Conservation (phyloP, 1,140 invertebrate species). For the Protaetia brevitarsis region DNA sequence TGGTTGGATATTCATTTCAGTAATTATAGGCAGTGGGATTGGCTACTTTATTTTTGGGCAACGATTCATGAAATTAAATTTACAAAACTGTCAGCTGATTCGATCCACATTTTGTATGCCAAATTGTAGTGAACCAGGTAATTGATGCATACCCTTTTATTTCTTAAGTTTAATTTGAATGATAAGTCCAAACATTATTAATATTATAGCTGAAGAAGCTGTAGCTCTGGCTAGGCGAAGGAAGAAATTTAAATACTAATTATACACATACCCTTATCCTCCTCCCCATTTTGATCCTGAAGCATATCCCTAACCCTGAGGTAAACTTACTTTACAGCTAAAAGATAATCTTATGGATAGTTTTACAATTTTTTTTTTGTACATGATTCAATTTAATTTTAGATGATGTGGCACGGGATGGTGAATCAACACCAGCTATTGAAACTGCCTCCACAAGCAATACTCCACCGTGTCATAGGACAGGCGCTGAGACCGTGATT, state of each 20-base stretch:
- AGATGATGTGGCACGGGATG: not conserved
- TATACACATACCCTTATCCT: not conserved
- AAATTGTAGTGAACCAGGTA: constrained; percentile 43
- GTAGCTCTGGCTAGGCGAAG: not conserved
- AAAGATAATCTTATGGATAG: not conserved
- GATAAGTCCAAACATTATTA: not conserved
- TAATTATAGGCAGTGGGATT: constrained; percentile 71
- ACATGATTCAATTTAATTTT: not conserved
- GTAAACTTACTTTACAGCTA: not conserved
- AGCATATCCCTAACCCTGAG: not conserved
- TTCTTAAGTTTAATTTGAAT: not conserved
- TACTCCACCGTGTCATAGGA: not conserved
- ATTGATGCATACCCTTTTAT: not conserved
- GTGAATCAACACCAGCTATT: constrained; percentile 8
- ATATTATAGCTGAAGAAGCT: constrained; percentile 11
- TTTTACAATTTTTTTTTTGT: not conserved
- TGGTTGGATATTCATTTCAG: constrained; percentile 71
- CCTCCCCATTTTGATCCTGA: not conserved
- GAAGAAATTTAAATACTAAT: not conserved
- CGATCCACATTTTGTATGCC: constrained; percentile 44
- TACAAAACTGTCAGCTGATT: constrained; percentile 48
- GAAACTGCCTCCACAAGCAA: constrained; percentile 4
- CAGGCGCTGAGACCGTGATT: not conserved
- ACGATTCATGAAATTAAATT: constrained; percentile 47
- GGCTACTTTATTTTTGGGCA: constrained; percentile 63